A percentile compares a stretch with the other conserved stretches of the same genome.
These are phyloP conservation scores for Prunella strophiata DNA, from an alignment of 2,797 vertebrate genomes.

Conservation along the genomic window DNA sequence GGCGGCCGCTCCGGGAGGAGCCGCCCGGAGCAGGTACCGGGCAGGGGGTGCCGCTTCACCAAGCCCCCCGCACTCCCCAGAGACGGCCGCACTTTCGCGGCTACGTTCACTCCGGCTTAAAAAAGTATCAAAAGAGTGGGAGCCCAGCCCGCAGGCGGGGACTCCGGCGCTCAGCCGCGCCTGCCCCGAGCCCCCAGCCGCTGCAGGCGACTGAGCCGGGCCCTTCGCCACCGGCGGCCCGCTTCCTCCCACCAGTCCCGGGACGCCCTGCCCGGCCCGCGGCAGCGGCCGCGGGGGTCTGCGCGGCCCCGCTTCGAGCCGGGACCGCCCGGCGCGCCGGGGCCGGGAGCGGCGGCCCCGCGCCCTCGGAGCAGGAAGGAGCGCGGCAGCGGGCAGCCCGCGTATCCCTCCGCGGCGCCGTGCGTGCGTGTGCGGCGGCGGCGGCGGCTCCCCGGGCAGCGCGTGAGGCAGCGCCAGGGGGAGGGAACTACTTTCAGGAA, in stretches of 20 bases:
- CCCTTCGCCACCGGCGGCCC: not conserved
- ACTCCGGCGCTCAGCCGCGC: not conserved
- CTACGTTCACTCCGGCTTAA: not conserved
- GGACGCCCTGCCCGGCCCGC: not conserved
- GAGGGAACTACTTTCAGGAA: slow-evolving; percentile 75
- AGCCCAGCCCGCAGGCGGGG: not conserved
- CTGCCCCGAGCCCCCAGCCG: too few relatives aligned
- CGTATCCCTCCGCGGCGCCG: slow-evolving; percentile 56
- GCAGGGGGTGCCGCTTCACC: not conserved
- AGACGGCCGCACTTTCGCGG: not conserved
- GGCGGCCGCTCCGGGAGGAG: not conserved
- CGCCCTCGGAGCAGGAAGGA: not conserved
- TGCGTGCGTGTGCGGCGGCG: not conserved
- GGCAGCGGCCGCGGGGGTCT: too few relatives aligned
- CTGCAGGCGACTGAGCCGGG: not conserved
- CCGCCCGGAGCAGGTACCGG: fast-evolving
- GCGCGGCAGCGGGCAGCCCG: fast-evolving
- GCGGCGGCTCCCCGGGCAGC: slow-evolving; percentile 13
- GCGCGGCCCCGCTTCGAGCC: too few relatives aligned
- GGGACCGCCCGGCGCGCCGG: too few relatives aligned
- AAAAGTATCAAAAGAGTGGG: not conserved
- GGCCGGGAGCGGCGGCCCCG: fast-evolving
- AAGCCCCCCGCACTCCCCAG: too few relatives aligned
- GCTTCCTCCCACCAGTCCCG: too few relatives aligned
- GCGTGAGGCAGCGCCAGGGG: slow-evolving; percentile 13